Evolutionary conservation across 2,888 invertebrate species (phyloP).

Genomic region (Pristionchus entomophagus): DNA sequence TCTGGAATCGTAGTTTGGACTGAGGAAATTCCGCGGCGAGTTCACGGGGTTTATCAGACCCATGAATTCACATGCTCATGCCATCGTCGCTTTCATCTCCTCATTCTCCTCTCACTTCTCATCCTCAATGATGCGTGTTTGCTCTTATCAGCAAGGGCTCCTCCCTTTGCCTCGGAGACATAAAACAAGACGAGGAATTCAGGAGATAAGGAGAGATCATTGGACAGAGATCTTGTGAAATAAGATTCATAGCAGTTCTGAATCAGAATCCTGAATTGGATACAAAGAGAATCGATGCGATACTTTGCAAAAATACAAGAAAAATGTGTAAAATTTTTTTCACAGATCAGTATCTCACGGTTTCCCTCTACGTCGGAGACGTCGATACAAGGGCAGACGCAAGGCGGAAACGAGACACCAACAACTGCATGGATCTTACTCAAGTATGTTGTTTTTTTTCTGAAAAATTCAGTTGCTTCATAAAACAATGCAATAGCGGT

Average conservation of each 20-base stretch:
- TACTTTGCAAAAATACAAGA: neutral
- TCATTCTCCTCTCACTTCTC: neutral
- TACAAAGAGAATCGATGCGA: neutral
- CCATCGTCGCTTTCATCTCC: neutral
- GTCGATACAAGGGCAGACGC: neutral
- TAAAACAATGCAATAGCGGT: too few species aligned
- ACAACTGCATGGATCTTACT: neutral
- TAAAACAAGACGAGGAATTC: constrained; percentile 27
- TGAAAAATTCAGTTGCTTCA: too few species aligned
- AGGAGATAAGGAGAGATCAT: neutral
- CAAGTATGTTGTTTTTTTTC: too few species aligned
- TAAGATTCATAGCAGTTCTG: neutral
- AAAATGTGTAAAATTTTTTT: neutral
- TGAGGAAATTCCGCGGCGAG: too few species aligned
- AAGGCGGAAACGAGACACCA: neutral
- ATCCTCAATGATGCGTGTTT: constrained; percentile 12
- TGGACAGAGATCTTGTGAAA: constrained; percentile 12
- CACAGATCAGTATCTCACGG: constrained; percentile 14
- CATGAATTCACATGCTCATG: neutral
- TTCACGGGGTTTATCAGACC: too few species aligned
- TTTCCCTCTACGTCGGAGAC: neutral
- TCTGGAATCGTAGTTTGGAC: too few species aligned
- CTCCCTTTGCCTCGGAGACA: constrained; percentile 7
- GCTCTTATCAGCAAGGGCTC: neutral
- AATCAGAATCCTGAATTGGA: neutral